Conservation (phyloP, 2,797 vertebrate genomes). For the Phoxinus dragarum region DNA sequence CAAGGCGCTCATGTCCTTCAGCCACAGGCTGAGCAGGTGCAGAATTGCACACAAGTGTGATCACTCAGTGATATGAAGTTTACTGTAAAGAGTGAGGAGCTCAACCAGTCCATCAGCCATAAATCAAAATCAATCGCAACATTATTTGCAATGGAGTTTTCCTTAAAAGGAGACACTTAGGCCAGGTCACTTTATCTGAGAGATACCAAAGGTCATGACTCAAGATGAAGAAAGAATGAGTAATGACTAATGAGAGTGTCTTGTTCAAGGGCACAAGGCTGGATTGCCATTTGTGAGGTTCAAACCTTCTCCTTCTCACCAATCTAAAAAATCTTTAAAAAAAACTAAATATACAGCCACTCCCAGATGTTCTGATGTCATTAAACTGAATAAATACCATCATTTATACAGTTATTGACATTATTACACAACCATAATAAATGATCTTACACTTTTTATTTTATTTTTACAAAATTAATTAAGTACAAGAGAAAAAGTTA, state of each 20-base stretch:
- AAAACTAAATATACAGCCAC: no score
- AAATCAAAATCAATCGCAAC: not conserved
- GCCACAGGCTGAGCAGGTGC: constrained; percentile 21
- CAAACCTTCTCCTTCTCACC: not conserved
- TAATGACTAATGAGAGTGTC: constrained; percentile 11
- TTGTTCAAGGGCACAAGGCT: not conserved
- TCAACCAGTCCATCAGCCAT: not conserved
- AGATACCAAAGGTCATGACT: not conserved
- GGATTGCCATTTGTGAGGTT: not conserved
- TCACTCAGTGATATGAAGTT: constrained; percentile 32
- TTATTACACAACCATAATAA: not conserved
- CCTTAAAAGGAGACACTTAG: constrained; percentile 27
- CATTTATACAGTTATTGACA: not conserved
- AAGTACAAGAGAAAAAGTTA: no score
- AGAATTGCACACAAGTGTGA: not conserved
- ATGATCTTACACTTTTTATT: not conserved
- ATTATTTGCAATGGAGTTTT: not conserved
- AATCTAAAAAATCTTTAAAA: not conserved
- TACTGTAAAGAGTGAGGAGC: constrained; percentile 1
- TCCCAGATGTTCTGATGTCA: not conserved
- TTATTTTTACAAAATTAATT: not conserved
- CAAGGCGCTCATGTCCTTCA: constrained; percentile 6
- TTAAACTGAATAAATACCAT: not conserved
- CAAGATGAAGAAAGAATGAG: not conserved
- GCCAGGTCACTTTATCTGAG: not conserved